Evolutionary conservation across 2,797 vertebrate genomes (phyloP).

Genomic region (Chromis chromis): DNA sequence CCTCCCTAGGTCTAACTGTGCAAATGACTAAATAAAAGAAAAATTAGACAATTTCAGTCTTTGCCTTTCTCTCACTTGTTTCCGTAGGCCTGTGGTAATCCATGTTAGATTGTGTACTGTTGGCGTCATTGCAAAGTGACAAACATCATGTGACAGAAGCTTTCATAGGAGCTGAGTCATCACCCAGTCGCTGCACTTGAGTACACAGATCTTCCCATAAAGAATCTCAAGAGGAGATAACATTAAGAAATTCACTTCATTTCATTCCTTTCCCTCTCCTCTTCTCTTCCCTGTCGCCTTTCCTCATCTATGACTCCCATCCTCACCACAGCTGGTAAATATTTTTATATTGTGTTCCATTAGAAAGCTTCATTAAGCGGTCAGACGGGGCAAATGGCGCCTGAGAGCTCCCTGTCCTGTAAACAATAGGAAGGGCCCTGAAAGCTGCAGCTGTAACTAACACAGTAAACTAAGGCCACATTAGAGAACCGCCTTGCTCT

Average conservation of each 20-base stretch:
- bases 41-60: conserved; percentile 30
- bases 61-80: conserved; percentile 12
- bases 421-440: conserved; percentile 82
- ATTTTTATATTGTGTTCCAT: conserved; percentile 86
- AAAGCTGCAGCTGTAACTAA: conserved; percentile 76
- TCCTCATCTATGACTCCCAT: conserved; percentile 56
- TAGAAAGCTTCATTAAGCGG: conserved; percentile 82
- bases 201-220: conserved; percentile 41
- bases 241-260: conserved; percentile 58
- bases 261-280: conserved; percentile 30
- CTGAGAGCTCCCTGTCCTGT: conserved; percentile 81
- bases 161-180: conserved; percentile 50
- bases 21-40: conserved; percentile 49
- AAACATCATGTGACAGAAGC: conserved; percentile 39
- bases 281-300: conserved; percentile 33
- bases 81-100: conserved; percentile 16
- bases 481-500: conserved; percentile 69
- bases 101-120: conserved; percentile 4
- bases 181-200: conserved; percentile 32
- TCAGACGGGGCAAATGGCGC: conserved; percentile 83
- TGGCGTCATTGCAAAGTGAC: conserved; percentile 1
- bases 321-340: conserved; percentile 81
- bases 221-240: conserved; percentile 50
- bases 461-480: conserved; percentile 78
- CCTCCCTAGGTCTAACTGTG: conserved; percentile 60